Evolutionary conservation across 1,140 invertebrate species (phyloP).

Genomic region (Leptonema lineaticorne): DNA sequence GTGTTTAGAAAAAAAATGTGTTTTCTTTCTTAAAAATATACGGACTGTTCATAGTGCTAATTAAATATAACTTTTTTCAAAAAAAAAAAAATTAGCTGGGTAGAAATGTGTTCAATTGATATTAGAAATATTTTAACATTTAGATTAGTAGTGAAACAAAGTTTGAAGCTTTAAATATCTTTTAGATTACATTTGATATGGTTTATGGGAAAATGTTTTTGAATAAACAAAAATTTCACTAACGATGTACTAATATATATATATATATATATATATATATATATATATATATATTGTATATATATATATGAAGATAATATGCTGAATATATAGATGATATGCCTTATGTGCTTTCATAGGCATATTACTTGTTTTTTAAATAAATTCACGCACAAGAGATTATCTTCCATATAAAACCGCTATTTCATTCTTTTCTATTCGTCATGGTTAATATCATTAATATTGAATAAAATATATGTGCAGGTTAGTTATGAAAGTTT

Average conservation of each 20-base stretch:
- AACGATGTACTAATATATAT: background rate
- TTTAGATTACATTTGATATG: background rate
- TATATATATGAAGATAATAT: too few species aligned
- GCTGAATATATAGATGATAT: background rate
- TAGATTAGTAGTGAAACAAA: slow-evolving; percentile 27
- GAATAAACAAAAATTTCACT: background rate
- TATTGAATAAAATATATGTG: background rate
- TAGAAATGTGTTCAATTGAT: slow-evolving; percentile 42
- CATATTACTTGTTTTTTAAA: background rate
- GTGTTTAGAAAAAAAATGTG: too few species aligned
- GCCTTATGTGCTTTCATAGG: background rate
- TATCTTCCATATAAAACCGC: background rate
- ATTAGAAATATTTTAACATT: slow-evolving; percentile 33
- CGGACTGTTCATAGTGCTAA: background rate
- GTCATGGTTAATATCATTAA: background rate
- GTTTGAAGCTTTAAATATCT: slow-evolving; percentile 25
- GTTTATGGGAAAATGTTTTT: background rate
- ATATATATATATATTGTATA: too few species aligned
- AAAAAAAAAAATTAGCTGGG: slow-evolving; percentile 31
- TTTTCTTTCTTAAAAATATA: too few species aligned
- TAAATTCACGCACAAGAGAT: background rate
- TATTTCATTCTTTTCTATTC: background rate
- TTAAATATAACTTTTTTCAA: background rate
- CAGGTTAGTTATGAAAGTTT: background rate
- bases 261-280: too few species aligned